Evolutionary conservation across 2,797 vertebrate genomes (phyloP).

Genomic region (Muscicapa striata): DNA sequence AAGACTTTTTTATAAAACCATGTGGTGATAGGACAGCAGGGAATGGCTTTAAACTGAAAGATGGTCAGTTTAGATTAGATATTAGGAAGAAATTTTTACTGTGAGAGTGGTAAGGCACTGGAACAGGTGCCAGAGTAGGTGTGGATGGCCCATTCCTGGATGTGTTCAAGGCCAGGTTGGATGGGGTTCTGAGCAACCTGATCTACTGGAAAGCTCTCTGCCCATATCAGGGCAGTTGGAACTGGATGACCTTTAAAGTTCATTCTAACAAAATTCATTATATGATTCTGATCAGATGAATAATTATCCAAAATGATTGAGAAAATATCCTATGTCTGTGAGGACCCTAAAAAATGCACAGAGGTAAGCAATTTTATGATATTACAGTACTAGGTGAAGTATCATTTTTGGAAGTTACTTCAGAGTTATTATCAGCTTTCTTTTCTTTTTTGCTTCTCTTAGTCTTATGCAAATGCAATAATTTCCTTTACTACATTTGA

Average conservation of each 20-base stretch:
- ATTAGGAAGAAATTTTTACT: neutral
- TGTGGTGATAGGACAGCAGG: neutral
- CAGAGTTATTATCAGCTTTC: neutral
- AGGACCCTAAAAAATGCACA: neutral
- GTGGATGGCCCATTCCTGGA: neutral
- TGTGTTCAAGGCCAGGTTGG: neutral
- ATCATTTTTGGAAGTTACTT: neutral
- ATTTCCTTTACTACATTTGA: neutral
- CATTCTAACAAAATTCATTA: neutral
- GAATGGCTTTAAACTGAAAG: neutral
- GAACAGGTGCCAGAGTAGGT: neutral
- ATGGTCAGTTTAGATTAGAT: accelerated
- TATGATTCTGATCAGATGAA: neutral
- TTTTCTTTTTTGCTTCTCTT: neutral
- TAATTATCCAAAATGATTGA: neutral
- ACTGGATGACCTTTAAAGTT: neutral
- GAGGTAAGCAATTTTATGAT: neutral
- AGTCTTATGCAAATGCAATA: neutral
- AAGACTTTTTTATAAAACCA: neutral
- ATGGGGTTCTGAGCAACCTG: neutral
- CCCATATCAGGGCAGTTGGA: neutral
- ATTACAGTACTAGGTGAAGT: neutral
- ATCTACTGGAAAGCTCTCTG: neutral
- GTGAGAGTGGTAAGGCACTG: neutral
- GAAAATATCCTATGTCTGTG: neutral